Percentiles rank a stretch among this genome's conserved stretches.
These are phyloP conservation scores for Trigoniulus corallinus DNA, from an alignment of 1,140 invertebrate species.

Conservation along the genomic window DNA sequence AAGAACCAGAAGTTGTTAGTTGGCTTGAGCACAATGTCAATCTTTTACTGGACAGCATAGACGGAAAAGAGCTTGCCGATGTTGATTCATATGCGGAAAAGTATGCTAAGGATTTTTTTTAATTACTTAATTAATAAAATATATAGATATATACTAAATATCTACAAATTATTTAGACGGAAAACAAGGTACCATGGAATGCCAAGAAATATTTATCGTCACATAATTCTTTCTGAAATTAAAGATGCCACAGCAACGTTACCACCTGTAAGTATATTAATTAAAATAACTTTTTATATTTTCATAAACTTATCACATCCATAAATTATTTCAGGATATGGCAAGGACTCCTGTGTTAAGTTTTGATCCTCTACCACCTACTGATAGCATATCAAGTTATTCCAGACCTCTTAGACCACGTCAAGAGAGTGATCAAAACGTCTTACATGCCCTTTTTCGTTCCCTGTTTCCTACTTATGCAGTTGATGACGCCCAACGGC, in stretches of 20 bases:
- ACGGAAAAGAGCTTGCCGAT: slow-evolving; percentile 37
- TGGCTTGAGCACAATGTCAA: slow-evolving; percentile 62
- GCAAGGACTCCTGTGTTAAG: slow-evolving; percentile 44
- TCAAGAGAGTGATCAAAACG: slow-evolving; percentile 16
- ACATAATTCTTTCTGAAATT: slow-evolving; percentile 62
- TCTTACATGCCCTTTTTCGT: slow-evolving; percentile 36
- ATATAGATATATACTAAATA: background rate
- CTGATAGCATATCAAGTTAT: slow-evolving; percentile 56
- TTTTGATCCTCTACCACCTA: slow-evolving; percentile 64
- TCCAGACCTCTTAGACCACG: slow-evolving; percentile 27
- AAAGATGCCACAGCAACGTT: slow-evolving; percentile 45
- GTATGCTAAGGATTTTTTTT: slow-evolving; percentile 13
- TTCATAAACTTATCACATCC: background rate
- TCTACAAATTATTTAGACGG: no score
- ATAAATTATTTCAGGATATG: slow-evolving; percentile 30
- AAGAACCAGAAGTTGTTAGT: slow-evolving; percentile 48
- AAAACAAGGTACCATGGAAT: slow-evolving; percentile 42
- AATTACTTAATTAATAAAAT: background rate
- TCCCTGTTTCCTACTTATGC: slow-evolving; percentile 41
- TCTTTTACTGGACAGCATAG: slow-evolving; percentile 42
- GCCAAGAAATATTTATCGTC: slow-evolving; percentile 54
- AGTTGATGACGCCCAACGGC: slow-evolving; percentile 5
- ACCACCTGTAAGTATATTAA: slow-evolving; percentile 27
- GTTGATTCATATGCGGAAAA: slow-evolving; percentile 43
- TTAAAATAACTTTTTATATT: background rate